Percentiles rank a stretch among this genome's conserved stretches.
phyloP scores from a whole-genome alignment of 2,888 invertebrate species.

The Nesidiocoris tenuis region DNA sequence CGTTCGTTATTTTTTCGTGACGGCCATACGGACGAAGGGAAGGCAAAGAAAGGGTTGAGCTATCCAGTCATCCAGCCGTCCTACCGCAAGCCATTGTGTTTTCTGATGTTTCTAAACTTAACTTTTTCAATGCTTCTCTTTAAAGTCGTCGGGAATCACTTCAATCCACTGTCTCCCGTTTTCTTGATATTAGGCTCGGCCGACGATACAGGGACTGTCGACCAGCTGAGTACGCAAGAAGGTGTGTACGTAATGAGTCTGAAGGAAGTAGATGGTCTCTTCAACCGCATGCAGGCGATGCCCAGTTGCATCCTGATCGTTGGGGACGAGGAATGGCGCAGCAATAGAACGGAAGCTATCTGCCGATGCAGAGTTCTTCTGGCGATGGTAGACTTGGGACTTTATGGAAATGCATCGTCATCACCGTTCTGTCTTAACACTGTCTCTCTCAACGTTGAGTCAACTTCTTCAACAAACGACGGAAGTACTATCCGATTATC shows the following conservation, averaged over 20 bases:
- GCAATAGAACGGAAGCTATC: neutral
- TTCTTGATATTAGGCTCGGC: neutral
- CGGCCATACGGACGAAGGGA: neutral
- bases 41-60: neutral
- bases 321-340: neutral
- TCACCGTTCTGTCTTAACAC: too few relatives aligned
- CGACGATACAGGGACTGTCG: neutral
- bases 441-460: too few relatives aligned
- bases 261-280: neutral
- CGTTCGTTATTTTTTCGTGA: conserved; percentile 22
- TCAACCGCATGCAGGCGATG: neutral
- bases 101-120: conserved; percentile 3
- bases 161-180: conserved; percentile 2
- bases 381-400: too few relatives aligned
- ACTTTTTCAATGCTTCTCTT: conserved; percentile 1
- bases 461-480: neutral
- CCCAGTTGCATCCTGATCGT: neutral
- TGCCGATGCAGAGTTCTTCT: neutral
- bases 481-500: too few relatives aligned
- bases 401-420: too few relatives aligned
- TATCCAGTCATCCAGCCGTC: neutral
- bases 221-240: neutral
- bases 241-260: neutral
- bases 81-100: conserved; percentile 12
- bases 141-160: neutral